These are phyloP conservation scores for Pipa parva DNA, from an alignment of 2,113 vertebrate genomes.

Conservation along the genomic window DNA sequence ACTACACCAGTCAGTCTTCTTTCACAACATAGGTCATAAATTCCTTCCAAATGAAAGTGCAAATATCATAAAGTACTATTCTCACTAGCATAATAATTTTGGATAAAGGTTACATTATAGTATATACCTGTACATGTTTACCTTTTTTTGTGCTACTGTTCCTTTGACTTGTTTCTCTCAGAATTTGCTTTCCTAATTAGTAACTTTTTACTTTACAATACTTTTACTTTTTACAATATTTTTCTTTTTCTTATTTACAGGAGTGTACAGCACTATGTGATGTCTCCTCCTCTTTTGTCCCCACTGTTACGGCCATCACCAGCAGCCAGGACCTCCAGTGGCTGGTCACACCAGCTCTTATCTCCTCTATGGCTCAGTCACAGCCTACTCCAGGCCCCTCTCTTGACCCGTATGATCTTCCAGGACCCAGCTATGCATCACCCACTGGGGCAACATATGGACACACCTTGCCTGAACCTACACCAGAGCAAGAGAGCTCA, in stretches of 20 bases:
- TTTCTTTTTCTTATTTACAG: slow-evolving; percentile 50
- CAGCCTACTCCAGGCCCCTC: slow-evolving; percentile 48
- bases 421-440: slow-evolving; percentile 79
- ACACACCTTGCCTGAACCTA: slow-evolving; percentile 61
- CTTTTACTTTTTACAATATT: too few species aligned
- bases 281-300: slow-evolving; percentile 92
- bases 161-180: too few species aligned
- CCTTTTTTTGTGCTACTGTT: too few species aligned
- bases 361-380: slow-evolving; percentile 89
- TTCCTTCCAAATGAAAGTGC: too few species aligned
- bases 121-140: too few species aligned
- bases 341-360: slow-evolving; percentile 91
- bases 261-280: slow-evolving; percentile 77
- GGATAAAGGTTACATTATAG: too few species aligned
- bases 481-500: slow-evolving; percentile 59
- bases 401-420: slow-evolving; percentile 84
- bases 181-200: too few species aligned
- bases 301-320: slow-evolving; percentile 94
- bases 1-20: too few species aligned
- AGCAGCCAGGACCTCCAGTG: slow-evolving; percentile 97
- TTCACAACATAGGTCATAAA: too few species aligned
- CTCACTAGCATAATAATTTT: too few species aligned
- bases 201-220: too few species aligned
- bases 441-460: slow-evolving; percentile 58
- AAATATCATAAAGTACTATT: too few species aligned